phyloP scores from a whole-genome alignment of 2,888 invertebrate genomes.

The Agriopis marginaria region DNA sequence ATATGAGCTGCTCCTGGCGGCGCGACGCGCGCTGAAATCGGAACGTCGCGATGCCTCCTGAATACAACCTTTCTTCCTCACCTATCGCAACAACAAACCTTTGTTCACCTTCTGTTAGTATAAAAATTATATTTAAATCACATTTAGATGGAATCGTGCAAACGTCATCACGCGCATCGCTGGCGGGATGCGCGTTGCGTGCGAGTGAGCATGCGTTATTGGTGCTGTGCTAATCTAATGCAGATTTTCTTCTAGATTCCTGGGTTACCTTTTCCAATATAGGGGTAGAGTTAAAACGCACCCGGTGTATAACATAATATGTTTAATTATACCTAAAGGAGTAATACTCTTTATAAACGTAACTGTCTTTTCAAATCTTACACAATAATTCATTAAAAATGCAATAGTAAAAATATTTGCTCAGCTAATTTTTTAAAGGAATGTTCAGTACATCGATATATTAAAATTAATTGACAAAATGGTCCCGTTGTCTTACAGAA shows the following conservation, averaged over 20 bases:
- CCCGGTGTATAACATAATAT: conserved; percentile 65
- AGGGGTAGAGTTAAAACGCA: conserved; percentile 38
- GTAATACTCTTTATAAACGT: conserved; percentile 80
- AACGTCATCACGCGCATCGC: conserved; percentile 8
- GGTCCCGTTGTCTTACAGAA: conserved; percentile 73
- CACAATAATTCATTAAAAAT: conserved; percentile 63
- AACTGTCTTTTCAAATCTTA: conserved; percentile 69
- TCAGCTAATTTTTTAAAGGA: conserved; percentile 73
- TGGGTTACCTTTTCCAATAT: not conserved
- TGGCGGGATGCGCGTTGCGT: conserved; percentile 4
- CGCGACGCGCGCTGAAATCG: conserved; percentile 50
- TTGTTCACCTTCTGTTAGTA: conserved; percentile 25
- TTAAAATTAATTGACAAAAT: conserved; percentile 68
- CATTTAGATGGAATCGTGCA: conserved; percentile 4
- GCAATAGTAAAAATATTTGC: conserved; percentile 63
- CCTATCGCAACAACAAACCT: conserved; percentile 31
- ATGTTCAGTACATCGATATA: conserved; percentile 79
- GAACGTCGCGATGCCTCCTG: conserved; percentile 47
- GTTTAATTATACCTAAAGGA: conserved; percentile 75
- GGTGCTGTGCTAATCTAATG: conserved; percentile 12
- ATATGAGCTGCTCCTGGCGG: conserved; percentile 60
- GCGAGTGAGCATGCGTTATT: conserved; percentile 22
- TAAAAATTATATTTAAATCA: conserved; percentile 7
- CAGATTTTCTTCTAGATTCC: conserved; percentile 9
- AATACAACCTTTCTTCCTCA: conserved; percentile 13